Percentiles rank a stretch among this genome's conserved stretches.
phyloP scores from a whole-genome alignment of 1,140 invertebrate genomes.

The Plectus sambesii region DNA sequence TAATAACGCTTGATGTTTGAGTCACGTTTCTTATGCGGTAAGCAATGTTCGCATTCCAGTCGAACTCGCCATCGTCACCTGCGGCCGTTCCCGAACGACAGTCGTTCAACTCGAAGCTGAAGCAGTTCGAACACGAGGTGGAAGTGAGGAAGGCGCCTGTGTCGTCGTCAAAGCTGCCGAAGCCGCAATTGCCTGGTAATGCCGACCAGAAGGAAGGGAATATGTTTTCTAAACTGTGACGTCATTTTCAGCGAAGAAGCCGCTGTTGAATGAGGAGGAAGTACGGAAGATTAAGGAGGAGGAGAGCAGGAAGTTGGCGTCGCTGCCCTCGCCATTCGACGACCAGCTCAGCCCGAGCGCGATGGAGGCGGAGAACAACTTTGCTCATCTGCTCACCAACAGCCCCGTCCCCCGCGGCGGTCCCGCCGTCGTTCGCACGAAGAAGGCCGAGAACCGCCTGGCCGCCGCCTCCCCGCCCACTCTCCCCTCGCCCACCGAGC shows the following conservation, averaged over 20 bases:
- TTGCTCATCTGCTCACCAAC: constrained; percentile 10
- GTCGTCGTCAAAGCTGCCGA: background rate
- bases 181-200: background rate
- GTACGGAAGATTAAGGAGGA: constrained; percentile 11
- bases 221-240: no score
- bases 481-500: constrained; percentile 11
- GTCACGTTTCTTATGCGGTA: no score
- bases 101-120: constrained; percentile 20
- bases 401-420: no score
- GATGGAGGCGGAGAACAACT: constrained; percentile 4
- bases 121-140: constrained; percentile 18
- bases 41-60: no score
- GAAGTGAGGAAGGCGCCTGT: constrained; percentile 9
- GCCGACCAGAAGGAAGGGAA: no score
- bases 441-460: constrained; percentile 23
- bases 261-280: constrained; percentile 9
- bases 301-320: constrained; percentile 12
- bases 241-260: constrained; percentile 14
- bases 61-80: constrained; percentile 10
- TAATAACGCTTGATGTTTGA: no score
- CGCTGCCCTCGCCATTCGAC: background rate
- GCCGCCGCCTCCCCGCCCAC: constrained; percentile 8
- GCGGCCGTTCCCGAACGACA: constrained; percentile 11
- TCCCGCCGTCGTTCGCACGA: constrained; percentile 16
- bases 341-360: background rate